These are phyloP conservation scores for Trichonephila clavata DNA, from an alignment of 1,140 invertebrate species.

Conservation along the genomic window DNA sequence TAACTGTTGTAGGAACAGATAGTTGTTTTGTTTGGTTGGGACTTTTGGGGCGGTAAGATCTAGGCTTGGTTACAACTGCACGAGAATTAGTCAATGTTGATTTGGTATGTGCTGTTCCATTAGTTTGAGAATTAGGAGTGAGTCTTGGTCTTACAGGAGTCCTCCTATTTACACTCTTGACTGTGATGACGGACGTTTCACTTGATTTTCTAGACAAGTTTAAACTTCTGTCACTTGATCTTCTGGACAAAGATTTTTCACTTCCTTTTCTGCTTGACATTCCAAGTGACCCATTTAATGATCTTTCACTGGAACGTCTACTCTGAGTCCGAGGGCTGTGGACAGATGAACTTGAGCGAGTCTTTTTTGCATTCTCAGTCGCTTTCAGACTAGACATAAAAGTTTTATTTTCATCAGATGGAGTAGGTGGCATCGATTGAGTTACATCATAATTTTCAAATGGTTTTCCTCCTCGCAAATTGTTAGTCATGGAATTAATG, in stretches of 20 bases:
- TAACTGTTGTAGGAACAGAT: not conserved
- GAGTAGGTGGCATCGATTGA: conserved; percentile 74
- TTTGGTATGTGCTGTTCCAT: not conserved
- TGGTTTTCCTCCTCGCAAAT: conserved; percentile 49
- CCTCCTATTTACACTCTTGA: conserved; percentile 57
- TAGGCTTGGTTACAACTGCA: conserved; percentile 15
- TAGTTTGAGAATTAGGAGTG: not conserved
- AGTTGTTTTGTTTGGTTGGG: conserved; percentile 20
- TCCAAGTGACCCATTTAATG: conserved; percentile 34
- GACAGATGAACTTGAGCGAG: conserved; percentile 66
- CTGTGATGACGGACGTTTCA: conserved; percentile 67
- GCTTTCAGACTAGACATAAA: conserved; percentile 56
- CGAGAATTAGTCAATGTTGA: not conserved
- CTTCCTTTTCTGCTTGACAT: conserved; percentile 60
- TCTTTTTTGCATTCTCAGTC: conserved; percentile 45
- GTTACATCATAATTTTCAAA: conserved; percentile 73
- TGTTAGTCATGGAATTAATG: conserved; percentile 71
- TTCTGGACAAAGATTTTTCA: conserved; percentile 66
- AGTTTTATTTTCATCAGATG: conserved; percentile 72
- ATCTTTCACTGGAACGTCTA: conserved; percentile 61
- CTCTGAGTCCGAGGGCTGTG: conserved; percentile 65
- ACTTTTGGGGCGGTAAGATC: not conserved
- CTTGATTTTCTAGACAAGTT: conserved; percentile 74
- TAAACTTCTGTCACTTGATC: conserved; percentile 67
- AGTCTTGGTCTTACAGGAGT: conserved; percentile 19